Conservation (phyloP, 2,797 vertebrate species). For the Melanotaenia trifasciata region DNA sequence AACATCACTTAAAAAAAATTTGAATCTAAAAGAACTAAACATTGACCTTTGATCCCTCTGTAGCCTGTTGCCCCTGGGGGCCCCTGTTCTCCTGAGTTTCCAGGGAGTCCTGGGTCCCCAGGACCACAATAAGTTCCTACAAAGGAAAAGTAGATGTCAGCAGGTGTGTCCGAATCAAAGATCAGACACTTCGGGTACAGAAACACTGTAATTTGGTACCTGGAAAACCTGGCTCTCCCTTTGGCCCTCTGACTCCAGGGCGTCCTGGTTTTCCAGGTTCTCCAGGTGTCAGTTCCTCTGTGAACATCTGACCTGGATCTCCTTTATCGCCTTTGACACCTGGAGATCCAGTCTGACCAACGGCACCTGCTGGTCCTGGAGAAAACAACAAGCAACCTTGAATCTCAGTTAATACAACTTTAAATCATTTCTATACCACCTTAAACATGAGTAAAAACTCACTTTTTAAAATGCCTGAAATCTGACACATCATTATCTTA, state of each 20-base stretch:
- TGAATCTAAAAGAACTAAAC: background rate
- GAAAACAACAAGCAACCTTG: background rate
- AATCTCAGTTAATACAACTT: background rate
- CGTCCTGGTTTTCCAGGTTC: constrained; percentile 68
- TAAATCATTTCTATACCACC: background rate
- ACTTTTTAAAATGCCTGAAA: background rate
- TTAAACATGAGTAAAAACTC: background rate
- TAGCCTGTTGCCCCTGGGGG: constrained; percentile 58
- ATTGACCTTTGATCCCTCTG: constrained; percentile 73
- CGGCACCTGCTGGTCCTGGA: constrained; percentile 56
- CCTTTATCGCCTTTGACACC: constrained; percentile 72
- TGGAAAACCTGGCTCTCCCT: constrained; percentile 72
- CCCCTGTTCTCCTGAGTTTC: constrained; percentile 67
- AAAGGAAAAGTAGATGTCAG: constrained; percentile 8
- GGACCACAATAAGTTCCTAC: constrained; percentile 75
- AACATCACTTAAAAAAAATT: too few relatives aligned
- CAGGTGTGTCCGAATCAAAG: too few relatives aligned
- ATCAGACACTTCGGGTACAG: background rate
- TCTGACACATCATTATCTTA: background rate
- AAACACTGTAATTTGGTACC: constrained; percentile 45
- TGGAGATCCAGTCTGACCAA: constrained; percentile 49
- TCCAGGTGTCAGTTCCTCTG: constrained; percentile 41
- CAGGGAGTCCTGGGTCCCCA: constrained; percentile 65
- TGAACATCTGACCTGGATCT: constrained; percentile 50
- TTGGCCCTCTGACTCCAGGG: constrained; percentile 65